phyloP scores from a whole-genome alignment of 1,140 invertebrate genomes.

The Zophobas atratus region DNA sequence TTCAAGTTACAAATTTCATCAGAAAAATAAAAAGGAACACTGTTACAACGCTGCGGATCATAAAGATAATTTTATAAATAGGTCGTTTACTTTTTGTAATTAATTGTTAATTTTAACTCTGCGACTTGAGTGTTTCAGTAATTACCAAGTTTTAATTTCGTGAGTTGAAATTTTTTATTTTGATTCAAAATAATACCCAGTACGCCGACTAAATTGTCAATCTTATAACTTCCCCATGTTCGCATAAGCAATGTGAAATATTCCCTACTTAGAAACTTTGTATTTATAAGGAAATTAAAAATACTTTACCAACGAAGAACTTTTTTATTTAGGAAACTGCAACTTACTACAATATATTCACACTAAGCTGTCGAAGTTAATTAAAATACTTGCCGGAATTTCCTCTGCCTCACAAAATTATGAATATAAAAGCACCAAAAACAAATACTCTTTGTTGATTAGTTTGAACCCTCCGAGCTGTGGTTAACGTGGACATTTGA shows the following conservation, averaged over 20 bases:
- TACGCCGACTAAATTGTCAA: conserved; percentile 19
- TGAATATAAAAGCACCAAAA: no score
- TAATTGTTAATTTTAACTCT: conserved; percentile 30
- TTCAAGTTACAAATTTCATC: conserved; percentile 40
- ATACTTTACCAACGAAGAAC: conserved; percentile 12
- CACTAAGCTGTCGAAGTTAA: background rate
- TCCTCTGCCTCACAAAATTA: no score
- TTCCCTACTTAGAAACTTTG: conserved; percentile 29
- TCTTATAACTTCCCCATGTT: conserved; percentile 14
- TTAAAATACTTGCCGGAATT: no score
- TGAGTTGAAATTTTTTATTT: background rate
- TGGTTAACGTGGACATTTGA: no score
- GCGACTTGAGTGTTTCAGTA: conserved; percentile 6
- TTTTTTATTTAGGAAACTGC: conserved; percentile 6
- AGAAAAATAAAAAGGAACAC: conserved; percentile 29
- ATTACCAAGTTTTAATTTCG: conserved; percentile 25
- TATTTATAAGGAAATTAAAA: conserved; percentile 33
- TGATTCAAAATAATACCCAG: conserved; percentile 24
- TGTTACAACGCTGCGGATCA: background rate
- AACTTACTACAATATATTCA: conserved; percentile 13
- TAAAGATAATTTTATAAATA: conserved; percentile 16
- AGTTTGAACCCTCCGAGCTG: no score
- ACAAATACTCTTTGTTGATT: no score
- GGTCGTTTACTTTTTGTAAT: conserved; percentile 21
- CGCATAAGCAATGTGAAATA: conserved; percentile 30